Percentiles rank a stretch among this genome's conserved stretches.
Conservation (phyloP, 2,888 invertebrate species). For the Drosophila emarginata region DNA sequence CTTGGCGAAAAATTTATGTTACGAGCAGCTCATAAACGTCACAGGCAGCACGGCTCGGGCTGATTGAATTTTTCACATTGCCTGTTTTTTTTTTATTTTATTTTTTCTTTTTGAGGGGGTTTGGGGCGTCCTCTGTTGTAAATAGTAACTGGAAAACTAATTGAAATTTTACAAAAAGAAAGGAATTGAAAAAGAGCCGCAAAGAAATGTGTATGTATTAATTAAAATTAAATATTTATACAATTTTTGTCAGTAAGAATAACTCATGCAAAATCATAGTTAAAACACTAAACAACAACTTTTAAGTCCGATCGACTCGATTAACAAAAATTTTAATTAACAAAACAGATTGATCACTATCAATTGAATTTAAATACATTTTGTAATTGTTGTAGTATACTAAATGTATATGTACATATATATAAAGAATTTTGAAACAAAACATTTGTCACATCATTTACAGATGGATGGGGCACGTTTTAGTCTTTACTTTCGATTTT, state of each 20-base stretch:
- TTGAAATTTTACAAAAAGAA: constrained; percentile 28
- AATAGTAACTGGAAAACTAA: constrained; percentile 43
- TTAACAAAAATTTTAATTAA: no score
- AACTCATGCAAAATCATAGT: not conserved
- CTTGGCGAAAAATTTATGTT: constrained; percentile 55
- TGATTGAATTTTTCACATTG: constrained; percentile 53
- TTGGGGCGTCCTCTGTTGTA: not conserved
- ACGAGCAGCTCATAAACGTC: constrained; percentile 65
- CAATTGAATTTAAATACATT: no score
- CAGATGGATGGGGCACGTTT: no score
- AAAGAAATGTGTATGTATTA: constrained; percentile 2
- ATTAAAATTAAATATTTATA: constrained; percentile 18
- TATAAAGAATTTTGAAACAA: no score
- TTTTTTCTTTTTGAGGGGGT: not conserved
- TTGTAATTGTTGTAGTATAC: no score
- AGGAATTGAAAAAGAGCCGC: not conserved
- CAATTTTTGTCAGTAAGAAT: constrained; percentile 1
- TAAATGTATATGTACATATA: no score
- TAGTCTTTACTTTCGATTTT: no score
- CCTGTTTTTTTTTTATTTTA: constrained; percentile 9
- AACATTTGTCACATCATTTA: no score
- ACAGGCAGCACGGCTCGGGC: constrained; percentile 29
- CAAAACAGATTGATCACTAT: no score
- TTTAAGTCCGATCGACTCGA: no score
- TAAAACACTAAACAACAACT: not conserved